These are phyloP conservation scores for Chalcosyrphus nemorum DNA, from an alignment of 2,888 invertebrate species.

Conservation along the genomic window DNA sequence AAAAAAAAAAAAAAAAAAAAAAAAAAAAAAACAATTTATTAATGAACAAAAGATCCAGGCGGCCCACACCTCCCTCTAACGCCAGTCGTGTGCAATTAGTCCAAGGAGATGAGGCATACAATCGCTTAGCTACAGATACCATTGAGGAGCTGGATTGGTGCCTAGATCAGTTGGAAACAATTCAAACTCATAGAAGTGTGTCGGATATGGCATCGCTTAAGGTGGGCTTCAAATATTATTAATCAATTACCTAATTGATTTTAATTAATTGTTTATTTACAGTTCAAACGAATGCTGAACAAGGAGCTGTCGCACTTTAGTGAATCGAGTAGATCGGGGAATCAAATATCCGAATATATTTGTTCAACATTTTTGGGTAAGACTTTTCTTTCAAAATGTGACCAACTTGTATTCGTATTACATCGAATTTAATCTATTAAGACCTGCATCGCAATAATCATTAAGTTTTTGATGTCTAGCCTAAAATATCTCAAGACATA, in stretches of 20 bases:
- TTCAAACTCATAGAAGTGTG: slow-evolving; percentile 99
- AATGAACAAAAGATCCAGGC: slow-evolving; percentile 81
- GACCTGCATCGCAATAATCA: too few relatives aligned
- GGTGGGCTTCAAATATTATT: slow-evolving; percentile 85
- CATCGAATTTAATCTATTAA: too few relatives aligned
- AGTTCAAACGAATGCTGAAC: slow-evolving; percentile 99
- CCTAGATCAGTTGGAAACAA: slow-evolving; percentile 99
- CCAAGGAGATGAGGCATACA: slow-evolving; percentile 91
- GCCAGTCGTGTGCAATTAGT: slow-evolving; percentile 82
- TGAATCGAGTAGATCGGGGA: slow-evolving; percentile 99
- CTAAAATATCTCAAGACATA: too few relatives aligned
- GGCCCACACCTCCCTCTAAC: slow-evolving; percentile 81
- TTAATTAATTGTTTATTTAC: slow-evolving; percentile 78
- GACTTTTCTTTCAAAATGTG: too few relatives aligned
- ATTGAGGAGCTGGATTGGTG: slow-evolving; percentile 99
- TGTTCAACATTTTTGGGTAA: slow-evolving; percentile 99
- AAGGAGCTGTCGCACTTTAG: slow-evolving; percentile 99
- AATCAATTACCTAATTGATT: not conserved
- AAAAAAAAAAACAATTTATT: too few relatives aligned
- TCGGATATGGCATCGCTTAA: slow-evolving; percentile 99
- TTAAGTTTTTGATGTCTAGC: too few relatives aligned
- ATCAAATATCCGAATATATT: slow-evolving; percentile 99
- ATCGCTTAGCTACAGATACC: slow-evolving; percentile 97
- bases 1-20: too few relatives aligned
- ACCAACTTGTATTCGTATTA: too few relatives aligned